Base-by-base conservation (phyloP, 2,888 invertebrate species). In the Clepsis dumicolana region DNA sequence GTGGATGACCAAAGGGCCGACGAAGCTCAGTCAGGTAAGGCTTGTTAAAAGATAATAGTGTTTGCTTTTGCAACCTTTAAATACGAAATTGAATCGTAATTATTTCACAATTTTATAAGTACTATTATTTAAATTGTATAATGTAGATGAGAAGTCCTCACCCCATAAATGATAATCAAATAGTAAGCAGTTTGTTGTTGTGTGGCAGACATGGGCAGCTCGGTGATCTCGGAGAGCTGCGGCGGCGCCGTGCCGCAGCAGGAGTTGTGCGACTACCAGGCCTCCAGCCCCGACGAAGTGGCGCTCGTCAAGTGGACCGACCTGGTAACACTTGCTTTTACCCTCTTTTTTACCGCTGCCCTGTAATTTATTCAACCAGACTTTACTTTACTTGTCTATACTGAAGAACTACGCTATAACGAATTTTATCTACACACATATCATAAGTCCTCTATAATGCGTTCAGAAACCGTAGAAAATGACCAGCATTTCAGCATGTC, bases 201-300 rank as follows among this genome's bases (percentile, higher is more conserved):
- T 60, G 5, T 64, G 64, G 56, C 75, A 94, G 94, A 94, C 64
- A 90, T 93, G 88, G 88, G 87, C 71, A 90, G 91, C 44, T 93
- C 93, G 0, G 85, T 92, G 78, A 85, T 93, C 84, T 93, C 94
- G 1, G 93, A 91, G 76, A 91, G 93, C 70, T 89, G 91, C 71
- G 91, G 90, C 0, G 93, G 94, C 25, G 88, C 93, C 2, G 91
- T 94, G 21, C 94, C 94, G 0, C 86, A 94, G 72, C 93, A 94
- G 74, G 91, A 94, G 75, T 80, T 94, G 69, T 94, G 93, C 76
- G 94, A 94, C 75, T 95, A 95, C 87, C 96, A 97, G 89, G 98
- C 97, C 5, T 96, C 98, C 53, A 98, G 98, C 76, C 98, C 98
- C 0, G 98, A 99, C 86, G 98, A 99, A 86, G 98, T 98, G 73